Base-by-base conservation (phyloP, 2,113 vertebrate species). In the Centropus unirufus region DNA sequence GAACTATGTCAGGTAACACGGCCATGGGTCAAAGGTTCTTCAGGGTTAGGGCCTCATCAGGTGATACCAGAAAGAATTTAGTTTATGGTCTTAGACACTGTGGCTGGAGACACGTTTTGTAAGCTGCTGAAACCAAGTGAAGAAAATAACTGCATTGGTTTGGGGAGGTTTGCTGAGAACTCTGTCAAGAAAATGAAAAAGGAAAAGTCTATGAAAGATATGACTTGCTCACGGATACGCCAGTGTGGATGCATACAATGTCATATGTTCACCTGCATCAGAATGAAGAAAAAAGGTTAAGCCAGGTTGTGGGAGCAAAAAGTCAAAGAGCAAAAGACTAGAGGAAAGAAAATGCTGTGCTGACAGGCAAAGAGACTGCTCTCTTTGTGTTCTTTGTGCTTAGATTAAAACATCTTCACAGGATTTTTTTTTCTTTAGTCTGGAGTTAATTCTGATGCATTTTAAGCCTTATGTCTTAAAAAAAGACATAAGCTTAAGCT, bases 391-490 rank as follows among this genome's bases (percentile, higher is more conserved):
- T 76, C 79, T 92, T 83, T 89, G 90, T 93, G 86, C 83, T 83
- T n/a, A 49, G 67, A 57, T 76, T 90, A 91, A 94, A 96, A 72
- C 72, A 54, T 86, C 77, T 92, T 80, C 87, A 89, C 83, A 77
- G 62, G 84, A 21, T 20, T 87, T 87, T 86, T 75, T 62, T 67
- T 68, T 23, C 77, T 87, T 69, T 88, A 95, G 95, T 97, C 89
- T 96, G 87, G 87, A 95, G 96, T 94, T 95, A 96, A 96, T 96
- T 95, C 91, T 93, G 83, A 83, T 94, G 96, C 96, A 95, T 96
- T 97, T 95, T 91, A 73, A 94, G 89, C 62, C 51, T 67, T 91
- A 83, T 94, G 64, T n/a, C n/a, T n/a, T n/a, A n/a, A n/a, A n/a
- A n/a, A n/a, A n/a, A n/a, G n/a, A n/a, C n/a, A n/a, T n/a, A n/a